Evolutionary conservation across 1,140 invertebrate genomes (phyloP).

Genomic region (Drosophila ercepeae): DNA sequence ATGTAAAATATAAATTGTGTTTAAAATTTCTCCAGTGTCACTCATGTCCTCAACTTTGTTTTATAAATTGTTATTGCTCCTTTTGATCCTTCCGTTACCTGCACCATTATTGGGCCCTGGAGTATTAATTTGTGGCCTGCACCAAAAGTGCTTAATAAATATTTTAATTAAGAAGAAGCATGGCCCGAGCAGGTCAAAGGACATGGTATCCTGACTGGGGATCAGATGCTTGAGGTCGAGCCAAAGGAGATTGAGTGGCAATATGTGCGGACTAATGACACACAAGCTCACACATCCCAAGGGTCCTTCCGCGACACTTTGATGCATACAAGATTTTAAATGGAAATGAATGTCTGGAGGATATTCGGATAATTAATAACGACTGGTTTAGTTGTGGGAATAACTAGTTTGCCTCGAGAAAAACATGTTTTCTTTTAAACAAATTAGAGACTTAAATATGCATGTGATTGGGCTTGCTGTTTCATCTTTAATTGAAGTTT

Average conservation of each 20-base stretch:
- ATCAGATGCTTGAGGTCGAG: conserved; percentile 28
- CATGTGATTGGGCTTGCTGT: too few species aligned
- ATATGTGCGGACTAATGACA: conserved; percentile 31
- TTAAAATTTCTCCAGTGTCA: background rate
- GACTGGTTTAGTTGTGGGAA: background rate
- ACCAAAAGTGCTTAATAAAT: conserved; percentile 74
- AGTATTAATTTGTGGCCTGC: conserved; percentile 76
- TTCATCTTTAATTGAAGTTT: background rate
- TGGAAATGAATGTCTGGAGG: conserved; percentile 7
- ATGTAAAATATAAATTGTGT: background rate
- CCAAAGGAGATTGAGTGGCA: conserved; percentile 30
- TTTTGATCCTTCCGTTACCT: background rate
- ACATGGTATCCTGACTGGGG: conserved; percentile 11
- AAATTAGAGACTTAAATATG: background rate
- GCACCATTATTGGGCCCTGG: conserved; percentile 12
- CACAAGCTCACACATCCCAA: conserved; percentile 8
- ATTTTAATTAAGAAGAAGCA: conserved; percentile 66
- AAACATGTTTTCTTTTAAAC: background rate
- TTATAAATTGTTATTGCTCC: conserved; percentile 21
- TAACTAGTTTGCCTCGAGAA: too few species aligned
- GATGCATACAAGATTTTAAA: conserved; percentile 26
- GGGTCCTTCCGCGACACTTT: conserved; percentile 16
- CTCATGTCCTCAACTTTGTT: conserved; percentile 1
- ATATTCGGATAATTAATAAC: background rate
- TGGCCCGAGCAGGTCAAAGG: conserved; percentile 19